phyloP scores from a whole-genome alignment of 2,113 vertebrate genomes.

The Microcebus lehilahytsara region DNA sequence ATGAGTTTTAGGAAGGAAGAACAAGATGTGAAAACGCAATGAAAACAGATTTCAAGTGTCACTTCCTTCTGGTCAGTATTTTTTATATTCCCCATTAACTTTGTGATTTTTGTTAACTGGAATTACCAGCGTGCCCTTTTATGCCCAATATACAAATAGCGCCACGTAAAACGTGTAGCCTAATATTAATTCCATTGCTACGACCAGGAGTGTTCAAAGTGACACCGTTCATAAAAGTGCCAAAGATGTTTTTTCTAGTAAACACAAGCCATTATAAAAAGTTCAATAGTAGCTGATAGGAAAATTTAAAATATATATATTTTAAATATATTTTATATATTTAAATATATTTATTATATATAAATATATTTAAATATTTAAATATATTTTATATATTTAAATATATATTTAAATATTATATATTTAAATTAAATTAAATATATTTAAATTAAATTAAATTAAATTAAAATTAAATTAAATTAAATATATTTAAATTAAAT shows the following conservation, averaged over 20 bases:
- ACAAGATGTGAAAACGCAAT: slow-evolving; percentile 34
- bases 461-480: too few relatives aligned
- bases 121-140: slow-evolving; percentile 46
- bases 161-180: background rate
- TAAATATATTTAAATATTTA: too few relatives aligned
- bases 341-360: too few relatives aligned
- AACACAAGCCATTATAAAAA: slow-evolving; percentile 30
- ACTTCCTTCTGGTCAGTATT: slow-evolving; percentile 50
- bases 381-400: too few relatives aligned
- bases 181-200: background rate
- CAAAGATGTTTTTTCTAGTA: background rate
- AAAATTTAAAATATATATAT: background rate
- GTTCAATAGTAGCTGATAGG: background rate
- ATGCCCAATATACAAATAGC: slow-evolving; percentile 35
- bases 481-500: too few relatives aligned
- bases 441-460: too few relatives aligned
- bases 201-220: background rate
- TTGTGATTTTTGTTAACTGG: slow-evolving; percentile 52
- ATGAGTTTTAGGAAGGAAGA: slow-evolving; percentile 73
- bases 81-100: background rate
- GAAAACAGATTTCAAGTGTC: slow-evolving; percentile 56
- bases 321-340: too few relatives aligned
- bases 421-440: too few relatives aligned
- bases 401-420: too few relatives aligned
- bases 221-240: slow-evolving; percentile 18